Evolutionary conservation across 2,888 invertebrate genomes (phyloP).

Genomic region (Micoletzkya japonica): DNA sequence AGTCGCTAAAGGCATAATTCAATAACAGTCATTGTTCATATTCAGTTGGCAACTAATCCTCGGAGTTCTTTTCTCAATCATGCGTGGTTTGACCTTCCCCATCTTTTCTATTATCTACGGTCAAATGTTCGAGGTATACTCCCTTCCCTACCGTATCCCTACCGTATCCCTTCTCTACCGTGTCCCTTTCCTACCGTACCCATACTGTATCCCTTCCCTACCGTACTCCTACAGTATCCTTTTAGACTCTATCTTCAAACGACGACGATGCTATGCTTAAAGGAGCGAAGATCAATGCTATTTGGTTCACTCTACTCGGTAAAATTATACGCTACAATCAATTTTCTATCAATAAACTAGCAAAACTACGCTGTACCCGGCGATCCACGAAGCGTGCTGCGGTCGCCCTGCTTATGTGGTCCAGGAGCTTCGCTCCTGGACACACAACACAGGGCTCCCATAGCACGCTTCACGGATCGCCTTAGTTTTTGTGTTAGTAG

Average conservation of each 20-base stretch:
- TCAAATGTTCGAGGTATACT: conserved; percentile 44
- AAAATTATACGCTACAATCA: neutral
- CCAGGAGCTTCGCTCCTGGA: no score
- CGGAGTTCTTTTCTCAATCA: conserved; percentile 45
- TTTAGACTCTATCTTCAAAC: conserved; percentile 23
- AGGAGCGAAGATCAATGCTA: conserved; percentile 29
- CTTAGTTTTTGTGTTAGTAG: no score
- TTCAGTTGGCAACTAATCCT: conserved; percentile 33
- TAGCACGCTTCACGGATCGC: no score
- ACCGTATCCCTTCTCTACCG: neutral
- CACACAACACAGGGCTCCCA: no score
- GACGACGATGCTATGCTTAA: conserved; percentile 29
- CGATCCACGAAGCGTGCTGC: no score
- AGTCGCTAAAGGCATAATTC: conserved; percentile 32
- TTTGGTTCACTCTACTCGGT: conserved; percentile 33
- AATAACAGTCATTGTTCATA: neutral
- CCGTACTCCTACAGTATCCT: neutral
- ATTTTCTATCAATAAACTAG: no score
- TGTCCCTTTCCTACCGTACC: neutral
- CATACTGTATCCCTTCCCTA: neutral
- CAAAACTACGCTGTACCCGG: no score
- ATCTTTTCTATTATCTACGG: conserved; percentile 59
- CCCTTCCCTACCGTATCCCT: neutral
- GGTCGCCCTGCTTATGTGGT: no score
- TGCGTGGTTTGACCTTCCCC: conserved; percentile 57